Evolutionary conservation across 2,797 vertebrate genomes (phyloP).

Genomic region (Aselliscus stoliczkanus): DNA sequence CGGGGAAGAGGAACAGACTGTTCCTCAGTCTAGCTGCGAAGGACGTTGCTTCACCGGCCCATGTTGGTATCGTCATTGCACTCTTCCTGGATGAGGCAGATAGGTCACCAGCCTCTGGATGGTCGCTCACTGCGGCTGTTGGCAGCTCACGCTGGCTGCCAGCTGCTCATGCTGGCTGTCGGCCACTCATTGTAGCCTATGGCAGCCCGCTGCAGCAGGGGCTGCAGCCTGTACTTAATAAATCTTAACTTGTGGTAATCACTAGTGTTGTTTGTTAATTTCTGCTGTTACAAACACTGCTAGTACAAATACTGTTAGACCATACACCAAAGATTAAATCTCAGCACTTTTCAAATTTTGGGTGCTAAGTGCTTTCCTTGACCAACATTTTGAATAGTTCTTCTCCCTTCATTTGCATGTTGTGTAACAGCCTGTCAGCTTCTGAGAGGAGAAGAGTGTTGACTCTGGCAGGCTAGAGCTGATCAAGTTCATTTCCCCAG

Average conservation of each 20-base stretch:
- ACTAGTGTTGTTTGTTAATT: neutral
- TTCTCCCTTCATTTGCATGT: neutral
- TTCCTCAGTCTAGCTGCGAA: no score
- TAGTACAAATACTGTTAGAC: neutral
- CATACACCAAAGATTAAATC: neutral
- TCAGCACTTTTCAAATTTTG: neutral
- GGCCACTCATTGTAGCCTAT: no score
- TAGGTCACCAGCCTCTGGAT: no score
- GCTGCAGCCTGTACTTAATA: no score
- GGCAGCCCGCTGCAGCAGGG: no score
- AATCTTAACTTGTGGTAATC: neutral
- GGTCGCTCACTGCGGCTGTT: no score
- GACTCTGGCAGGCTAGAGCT: neutral
- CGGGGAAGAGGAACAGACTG: no score
- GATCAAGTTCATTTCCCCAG: constrained; percentile 22
- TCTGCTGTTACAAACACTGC: neutral
- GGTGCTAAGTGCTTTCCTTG: neutral
- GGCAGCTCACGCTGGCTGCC: no score
- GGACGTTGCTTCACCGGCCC: no score
- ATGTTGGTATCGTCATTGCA: no score
- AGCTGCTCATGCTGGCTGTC: no score
- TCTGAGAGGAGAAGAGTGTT: neutral
- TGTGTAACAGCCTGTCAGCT: neutral
- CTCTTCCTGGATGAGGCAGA: no score
- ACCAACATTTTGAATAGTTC: neutral